Base-by-base conservation (phyloP, 2,797 vertebrate genomes). In the Myoxocephalus aenaeus region DNA sequence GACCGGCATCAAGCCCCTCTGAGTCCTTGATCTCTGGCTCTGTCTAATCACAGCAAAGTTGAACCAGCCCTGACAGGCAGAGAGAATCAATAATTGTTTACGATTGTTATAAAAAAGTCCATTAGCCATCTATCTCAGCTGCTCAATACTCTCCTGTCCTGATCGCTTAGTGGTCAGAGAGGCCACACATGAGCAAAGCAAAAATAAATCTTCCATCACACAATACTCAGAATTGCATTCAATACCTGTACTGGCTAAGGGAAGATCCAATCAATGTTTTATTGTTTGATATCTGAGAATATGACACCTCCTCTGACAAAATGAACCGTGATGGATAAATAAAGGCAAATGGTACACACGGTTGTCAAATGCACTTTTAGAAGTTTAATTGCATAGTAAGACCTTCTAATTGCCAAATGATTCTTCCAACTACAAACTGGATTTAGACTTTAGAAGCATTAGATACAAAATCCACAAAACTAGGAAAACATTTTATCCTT, bases 21-120 rank as follows among this genome's bases (percentile, higher is more conserved):
- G 18, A 66, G 27, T 25, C 42, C 34, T 36, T 57, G 50, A 76
- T 77, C 77, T 56, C 65, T 20, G 8, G 18, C 42, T 73, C 13
- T 36, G 27, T 42, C 18, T 38, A 11, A 27, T 75, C 63, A 32
- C 25, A 53, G 48, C 20, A 51, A 38, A 76, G 51, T 22, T 20
- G 56, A 65, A 75, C 36, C 25, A 7, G 44, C 59, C 9, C 58
- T 14, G 53, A 65, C 75, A 75, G 53, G 53, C 12, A 14, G 14
- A 70, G 25, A n/a, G 38, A 70, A 90, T 91, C 87, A 84, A 89
- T 91, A 65, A 69, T 13, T 61, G 59, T 87, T 90, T 88, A 85
- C 29, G 73, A 74, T 54, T 80, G 62, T 83, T 48, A 75, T 85
- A 77, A 87, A 84, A 87, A 66, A 29, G 13, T 67, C 88, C 90